Evolutionary conservation across 2,797 vertebrate genomes (phyloP).

Genomic region (Coregonus sp.): DNA sequence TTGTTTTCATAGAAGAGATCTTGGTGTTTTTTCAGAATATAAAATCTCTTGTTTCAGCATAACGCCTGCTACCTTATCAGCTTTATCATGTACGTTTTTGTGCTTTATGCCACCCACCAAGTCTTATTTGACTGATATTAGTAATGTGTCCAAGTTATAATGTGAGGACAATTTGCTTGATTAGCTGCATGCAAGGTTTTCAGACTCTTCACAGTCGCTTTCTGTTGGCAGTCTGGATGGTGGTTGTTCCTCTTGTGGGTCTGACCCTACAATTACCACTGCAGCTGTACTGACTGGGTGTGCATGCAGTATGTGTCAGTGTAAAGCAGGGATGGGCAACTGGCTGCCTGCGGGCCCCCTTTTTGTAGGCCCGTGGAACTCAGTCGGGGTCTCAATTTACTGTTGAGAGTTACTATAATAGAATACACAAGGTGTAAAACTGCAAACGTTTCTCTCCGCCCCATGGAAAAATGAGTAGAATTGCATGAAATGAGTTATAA

Average conservation of each 20-base stretch:
- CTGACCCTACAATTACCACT: not conserved
- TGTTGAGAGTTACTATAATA: too few relatives aligned
- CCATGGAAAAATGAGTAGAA: too few relatives aligned
- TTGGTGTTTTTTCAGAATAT: not conserved
- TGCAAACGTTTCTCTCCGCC: too few relatives aligned
- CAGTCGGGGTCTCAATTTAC: too few relatives aligned
- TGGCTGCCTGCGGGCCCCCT: too few relatives aligned
- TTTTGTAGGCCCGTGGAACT: too few relatives aligned
- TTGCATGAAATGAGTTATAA: too few relatives aligned
- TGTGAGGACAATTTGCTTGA: not conserved
- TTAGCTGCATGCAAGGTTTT: not conserved
- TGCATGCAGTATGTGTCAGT: not conserved
- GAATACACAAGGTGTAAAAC: too few relatives aligned
- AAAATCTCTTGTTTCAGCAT: not conserved
- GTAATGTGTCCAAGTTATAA: not conserved
- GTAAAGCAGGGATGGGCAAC: not conserved
- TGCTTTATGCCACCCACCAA: not conserved
- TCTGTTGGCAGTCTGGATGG: not conserved
- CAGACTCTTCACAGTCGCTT: not conserved
- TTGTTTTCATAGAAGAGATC: slow-evolving; percentile 28
- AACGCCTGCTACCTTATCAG: not conserved
- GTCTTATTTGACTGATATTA: not conserved
- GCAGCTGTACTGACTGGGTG: not conserved
- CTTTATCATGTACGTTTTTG: not conserved
- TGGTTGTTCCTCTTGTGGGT: not conserved